Conservation (phyloP, 1,140 invertebrate species). For the Popillia japonica region DNA sequence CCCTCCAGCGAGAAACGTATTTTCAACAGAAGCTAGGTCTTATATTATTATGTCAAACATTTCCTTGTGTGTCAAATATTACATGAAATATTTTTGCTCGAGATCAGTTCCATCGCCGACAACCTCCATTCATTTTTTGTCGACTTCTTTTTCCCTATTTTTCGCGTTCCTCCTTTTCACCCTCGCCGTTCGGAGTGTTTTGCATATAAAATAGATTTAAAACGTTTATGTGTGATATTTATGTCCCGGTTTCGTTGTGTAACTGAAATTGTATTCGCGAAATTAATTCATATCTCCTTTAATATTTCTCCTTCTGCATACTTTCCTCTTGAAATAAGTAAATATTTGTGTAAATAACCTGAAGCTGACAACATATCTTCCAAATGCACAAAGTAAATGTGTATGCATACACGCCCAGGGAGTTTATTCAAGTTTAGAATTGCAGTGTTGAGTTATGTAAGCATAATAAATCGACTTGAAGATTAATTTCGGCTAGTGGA, state of each 20-base stretch:
- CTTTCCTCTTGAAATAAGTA: no score
- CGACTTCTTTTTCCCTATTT: neutral
- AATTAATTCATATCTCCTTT: constrained; percentile 22
- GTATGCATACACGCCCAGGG: no score
- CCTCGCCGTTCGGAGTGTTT: neutral
- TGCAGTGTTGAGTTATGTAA: no score
- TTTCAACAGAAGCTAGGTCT: constrained; percentile 29
- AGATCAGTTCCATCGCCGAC: constrained; percentile 20
- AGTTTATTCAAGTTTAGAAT: no score
- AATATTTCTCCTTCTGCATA: neutral
- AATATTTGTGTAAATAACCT: no score
- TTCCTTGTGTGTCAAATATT: constrained; percentile 25
- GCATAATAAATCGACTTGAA: no score
- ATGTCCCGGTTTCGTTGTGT: neutral
- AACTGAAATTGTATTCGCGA: constrained; percentile 17
- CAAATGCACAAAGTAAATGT: no score
- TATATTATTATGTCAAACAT: constrained; percentile 35
- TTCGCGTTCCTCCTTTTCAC: neutral
- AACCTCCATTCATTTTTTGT: constrained; percentile 1
- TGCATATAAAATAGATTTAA: constrained; percentile 31
- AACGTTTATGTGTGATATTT: constrained; percentile 8
- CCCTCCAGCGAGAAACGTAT: constrained; percentile 10
- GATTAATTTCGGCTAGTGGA: no score
- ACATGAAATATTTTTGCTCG: constrained; percentile 30
- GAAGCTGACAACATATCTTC: no score